Evolutionary conservation across 2,113 vertebrate species (phyloP), one percentile per base, ranked within the genome.

Genomic region (Plotosus lineatus): DNA sequence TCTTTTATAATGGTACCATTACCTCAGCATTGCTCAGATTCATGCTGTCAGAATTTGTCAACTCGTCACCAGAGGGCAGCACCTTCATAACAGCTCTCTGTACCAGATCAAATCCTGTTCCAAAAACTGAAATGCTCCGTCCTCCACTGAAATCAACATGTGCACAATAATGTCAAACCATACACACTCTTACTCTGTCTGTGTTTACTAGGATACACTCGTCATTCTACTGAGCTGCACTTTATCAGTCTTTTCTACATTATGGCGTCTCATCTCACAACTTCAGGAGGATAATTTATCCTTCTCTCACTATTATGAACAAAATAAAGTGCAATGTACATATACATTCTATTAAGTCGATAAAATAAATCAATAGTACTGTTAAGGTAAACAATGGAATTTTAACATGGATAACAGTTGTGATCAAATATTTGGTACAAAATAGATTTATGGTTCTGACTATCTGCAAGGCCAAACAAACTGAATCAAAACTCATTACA

Each of bases 41-140:
- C 15, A 65, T 53, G 11, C 82, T 66, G 12, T n/a, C n/a, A n/a
- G n/a, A n/a, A n/a, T n/a, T n/a, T n/a, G n/a, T n/a, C n/a, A 83
- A 83, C 21, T 92, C 88, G 0, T 92, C 89, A 33, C 71, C 0
- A 38, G 78, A 77, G 15, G 82, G 71, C 81, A 80, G 55, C 69
- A 96, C 95, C 80, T 90, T 92, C 93, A 99, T 92, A 0, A 89
- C 87, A 28, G 96, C 97, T 77, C 78, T 93, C 91, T 99, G 97
- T 86, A 97, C 95, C 77, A 96, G 90, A 76, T 93, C 90, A 75
- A 98, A 99, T 38, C 96, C 95, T 0, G 82, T 92, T 69, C 97
- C 97, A 0, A 77, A 85, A 68, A 97, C 93, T 10, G 85, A 90
- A 75, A 99, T 98, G 83, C 85, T 94, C 60, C 97, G 94, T 63